Base-by-base conservation (phyloP, 2,888 invertebrate species). In the Eilema sororculum region DNA sequence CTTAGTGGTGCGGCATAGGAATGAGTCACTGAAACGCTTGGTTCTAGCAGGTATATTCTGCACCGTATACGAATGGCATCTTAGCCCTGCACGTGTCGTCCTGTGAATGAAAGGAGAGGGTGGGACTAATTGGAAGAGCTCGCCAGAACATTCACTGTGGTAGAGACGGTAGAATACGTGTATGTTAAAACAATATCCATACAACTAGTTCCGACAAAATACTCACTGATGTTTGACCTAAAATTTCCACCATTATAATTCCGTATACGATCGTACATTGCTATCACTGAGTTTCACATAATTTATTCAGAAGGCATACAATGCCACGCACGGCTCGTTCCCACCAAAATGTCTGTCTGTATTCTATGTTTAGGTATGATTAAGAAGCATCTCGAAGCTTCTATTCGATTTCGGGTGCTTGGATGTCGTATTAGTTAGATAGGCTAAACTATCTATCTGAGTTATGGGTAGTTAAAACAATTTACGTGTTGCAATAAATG, bases 291-390 rank as follows among this genome's bases (percentile, higher is more conserved):
- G n/a, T 52, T 52, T 37, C 56, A 24, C 30, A 56, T 60, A 61
- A 61, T 61, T 60, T 57, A 69, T 66, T 56, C 57, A 37, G 37
- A 52, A 61, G 65, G 69, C 33, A 16, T 69, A 66, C 64, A 24
- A 52, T 37, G 52, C 61, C 52, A 66, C 52, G 66, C 61, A 66
- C 56, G 37, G 52, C 52, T 60, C 37, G 62, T 61, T 37, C 58
- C 30, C 41, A 41, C 57, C 58, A 33, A 66, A 59, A 58, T 58
- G 37, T 58, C 37, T 22, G 30, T 56, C 52, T 56, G 22, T 30
- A 56, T 37, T 37, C 33, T 58, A 66, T 66, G 37, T 58, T 58
- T 66, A 66, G 57, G 58, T 37, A 24, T 58, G 16, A 41, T 66
- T 65, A 65, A 65, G 22, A 52, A 65, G 22, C 30, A 56, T 65